Percentiles rank a stretch among this genome's conserved stretches.
Evolutionary conservation across 2,113 vertebrate genomes (phyloP).

Genomic region (Dryoscopus gambensis): DNA sequence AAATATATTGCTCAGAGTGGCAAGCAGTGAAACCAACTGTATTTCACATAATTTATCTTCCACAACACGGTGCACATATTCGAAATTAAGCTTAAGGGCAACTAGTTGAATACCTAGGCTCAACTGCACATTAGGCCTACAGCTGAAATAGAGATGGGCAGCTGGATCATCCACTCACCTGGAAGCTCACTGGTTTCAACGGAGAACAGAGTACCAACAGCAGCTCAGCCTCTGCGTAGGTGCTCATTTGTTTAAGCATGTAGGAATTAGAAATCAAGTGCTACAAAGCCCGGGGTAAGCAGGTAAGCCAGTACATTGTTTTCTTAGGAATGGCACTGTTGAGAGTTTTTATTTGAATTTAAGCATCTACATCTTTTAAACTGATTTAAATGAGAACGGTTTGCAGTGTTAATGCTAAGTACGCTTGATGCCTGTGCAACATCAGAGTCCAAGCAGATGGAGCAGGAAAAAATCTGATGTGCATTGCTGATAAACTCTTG

Average conservation of each 20-base stretch:
- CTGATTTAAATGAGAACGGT: not conserved
- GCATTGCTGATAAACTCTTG: not conserved
- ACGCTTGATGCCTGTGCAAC: not conserved
- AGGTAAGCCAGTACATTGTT: not conserved
- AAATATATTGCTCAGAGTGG: not conserved
- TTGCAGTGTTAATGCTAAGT: not conserved
- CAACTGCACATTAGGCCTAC: not conserved
- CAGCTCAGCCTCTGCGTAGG: not conserved
- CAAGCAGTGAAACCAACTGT: not conserved
- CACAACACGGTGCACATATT: not conserved
- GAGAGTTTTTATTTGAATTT: not conserved
- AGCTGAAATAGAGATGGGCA: not conserved
- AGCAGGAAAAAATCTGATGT: not conserved
- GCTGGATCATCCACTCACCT: not conserved
- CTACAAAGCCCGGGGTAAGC: not conserved
- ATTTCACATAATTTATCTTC: not conserved
- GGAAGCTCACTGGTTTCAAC: not conserved
- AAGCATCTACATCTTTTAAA: not conserved
- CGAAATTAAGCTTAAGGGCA: not conserved
- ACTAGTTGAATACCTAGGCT: not conserved
- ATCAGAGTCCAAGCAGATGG: not conserved
- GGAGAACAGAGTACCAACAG: not conserved
- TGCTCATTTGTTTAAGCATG: not conserved
- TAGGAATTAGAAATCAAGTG: not conserved
- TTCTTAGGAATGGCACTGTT: not conserved